Evolutionary conservation across 1,140 invertebrate genomes (phyloP).

Genomic region (Pseudomyrmex cubaensis): DNA sequence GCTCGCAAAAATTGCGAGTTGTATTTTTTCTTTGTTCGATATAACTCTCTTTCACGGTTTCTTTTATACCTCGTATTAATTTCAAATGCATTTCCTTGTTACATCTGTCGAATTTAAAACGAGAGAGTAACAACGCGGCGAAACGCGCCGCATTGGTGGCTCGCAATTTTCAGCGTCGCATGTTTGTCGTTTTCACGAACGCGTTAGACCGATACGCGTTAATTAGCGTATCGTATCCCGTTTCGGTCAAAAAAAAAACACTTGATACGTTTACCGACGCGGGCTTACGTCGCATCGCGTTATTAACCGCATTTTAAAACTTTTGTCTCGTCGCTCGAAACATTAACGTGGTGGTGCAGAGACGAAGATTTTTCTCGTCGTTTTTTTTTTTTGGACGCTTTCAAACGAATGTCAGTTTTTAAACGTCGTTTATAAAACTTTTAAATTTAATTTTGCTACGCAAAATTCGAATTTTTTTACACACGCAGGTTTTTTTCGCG

Average conservation of each 20-base stretch:
- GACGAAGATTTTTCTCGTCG: background rate
- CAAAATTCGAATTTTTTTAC: background rate
- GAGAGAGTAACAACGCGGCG: too few species aligned
- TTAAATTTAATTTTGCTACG: background rate
- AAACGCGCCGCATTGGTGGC: background rate
- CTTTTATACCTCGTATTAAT: too few species aligned
- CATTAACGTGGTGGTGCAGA: too few species aligned
- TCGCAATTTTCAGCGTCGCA: background rate
- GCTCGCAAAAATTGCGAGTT: too few species aligned
- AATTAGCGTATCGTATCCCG: conserved; percentile 51
- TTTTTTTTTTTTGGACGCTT: background rate
- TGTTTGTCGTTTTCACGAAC: conserved; percentile 15
- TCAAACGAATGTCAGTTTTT: background rate
- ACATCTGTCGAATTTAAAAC: too few species aligned
- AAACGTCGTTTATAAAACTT: background rate
- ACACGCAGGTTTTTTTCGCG: background rate
- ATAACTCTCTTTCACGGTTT: too few species aligned
- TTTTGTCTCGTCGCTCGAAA: background rate
- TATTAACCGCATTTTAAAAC: conserved; percentile 6
- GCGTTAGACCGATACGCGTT: conserved; percentile 29
- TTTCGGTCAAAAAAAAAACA: conserved; percentile 35
- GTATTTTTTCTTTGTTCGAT: too few species aligned
- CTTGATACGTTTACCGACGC: conserved; percentile 39
- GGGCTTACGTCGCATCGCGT: conserved; percentile 2
- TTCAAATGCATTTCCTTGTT: too few species aligned